phyloP scores from a whole-genome alignment of 2,888 invertebrate species.

The Lycaena phlaeas region DNA sequence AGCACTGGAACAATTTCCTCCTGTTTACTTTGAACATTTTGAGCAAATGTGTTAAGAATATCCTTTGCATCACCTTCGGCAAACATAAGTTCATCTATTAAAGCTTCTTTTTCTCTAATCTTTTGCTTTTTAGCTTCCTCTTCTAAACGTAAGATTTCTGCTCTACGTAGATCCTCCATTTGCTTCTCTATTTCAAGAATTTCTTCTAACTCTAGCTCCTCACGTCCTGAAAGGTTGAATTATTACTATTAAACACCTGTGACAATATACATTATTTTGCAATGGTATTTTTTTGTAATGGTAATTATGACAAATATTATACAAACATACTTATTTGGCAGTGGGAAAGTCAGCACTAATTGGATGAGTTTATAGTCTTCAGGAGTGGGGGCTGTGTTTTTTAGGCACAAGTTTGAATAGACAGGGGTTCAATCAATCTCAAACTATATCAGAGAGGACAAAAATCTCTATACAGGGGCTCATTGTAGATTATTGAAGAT shows the following conservation, averaged over 20 bases:
- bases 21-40: constrained; percentile 78
- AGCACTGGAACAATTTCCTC: constrained; percentile 65
- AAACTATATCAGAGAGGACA: too few species aligned
- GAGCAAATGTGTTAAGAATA: constrained; percentile 87
- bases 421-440: too few species aligned
- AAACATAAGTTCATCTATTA: constrained; percentile 96
- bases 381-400: too few species aligned
- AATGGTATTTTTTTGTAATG: not conserved
- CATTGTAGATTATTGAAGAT: too few species aligned
- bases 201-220: constrained; percentile 90
- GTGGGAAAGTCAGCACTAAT: too few species aligned
- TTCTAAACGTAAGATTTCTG: constrained; percentile 78
- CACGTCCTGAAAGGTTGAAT: constrained; percentile 76
- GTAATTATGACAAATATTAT: too few species aligned
- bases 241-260: too few species aligned
- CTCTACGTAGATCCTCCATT: constrained; percentile 80
- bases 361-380: too few species aligned
- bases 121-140: constrained; percentile 86
- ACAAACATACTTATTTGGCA: too few species aligned
- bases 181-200: constrained; percentile 86
- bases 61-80: constrained; percentile 91
- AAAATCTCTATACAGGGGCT: too few species aligned
- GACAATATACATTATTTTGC: too few species aligned
- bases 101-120: constrained; percentile 88
- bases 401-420: too few species aligned